Percentiles rank a stretch among this genome's conserved stretches.
Evolutionary conservation across 2,888 invertebrate species (phyloP).

Genomic region (Dione juno): DNA sequence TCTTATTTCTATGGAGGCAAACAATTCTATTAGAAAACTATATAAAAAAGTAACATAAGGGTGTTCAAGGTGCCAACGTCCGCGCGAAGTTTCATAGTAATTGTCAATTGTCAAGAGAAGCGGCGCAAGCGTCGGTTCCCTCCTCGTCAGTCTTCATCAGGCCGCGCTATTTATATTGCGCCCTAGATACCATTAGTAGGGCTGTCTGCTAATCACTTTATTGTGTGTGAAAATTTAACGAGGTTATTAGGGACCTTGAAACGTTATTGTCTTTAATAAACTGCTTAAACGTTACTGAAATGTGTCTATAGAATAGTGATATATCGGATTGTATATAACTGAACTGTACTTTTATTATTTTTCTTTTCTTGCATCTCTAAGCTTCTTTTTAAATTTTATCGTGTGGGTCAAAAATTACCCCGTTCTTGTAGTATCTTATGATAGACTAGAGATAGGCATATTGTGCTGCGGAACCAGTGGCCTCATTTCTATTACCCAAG

Average conservation of each 20-base stretch:
- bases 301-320: neutral
- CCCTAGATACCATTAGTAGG: slow-evolving; percentile 67
- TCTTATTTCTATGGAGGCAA: too few species aligned
- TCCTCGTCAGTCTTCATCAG: slow-evolving; percentile 71
- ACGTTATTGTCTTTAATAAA: slow-evolving; percentile 9
- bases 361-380: too few species aligned
- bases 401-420: too few species aligned
- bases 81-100: slow-evolving; percentile 50
- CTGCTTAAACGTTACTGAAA: neutral
- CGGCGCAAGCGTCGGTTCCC: slow-evolving; percentile 59
- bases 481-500: too few species aligned
- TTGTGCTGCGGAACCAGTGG: too few species aligned
- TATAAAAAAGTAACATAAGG: neutral
- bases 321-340: neutral
- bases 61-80: slow-evolving; percentile 37
- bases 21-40: too few species aligned
- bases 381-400: too few species aligned
- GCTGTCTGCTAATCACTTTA: slow-evolving; percentile 49
- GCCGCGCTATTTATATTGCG: slow-evolving; percentile 67
- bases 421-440: too few species aligned
- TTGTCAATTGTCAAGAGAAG: slow-evolving; percentile 60
- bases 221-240: slow-evolving; percentile 19
- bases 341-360: too few species aligned
- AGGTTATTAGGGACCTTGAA: slow-evolving; percentile 8
- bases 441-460: too few species aligned